Conservation (phyloP, 2,113 vertebrate species). For the Psittacula cyanocephala region DNA sequence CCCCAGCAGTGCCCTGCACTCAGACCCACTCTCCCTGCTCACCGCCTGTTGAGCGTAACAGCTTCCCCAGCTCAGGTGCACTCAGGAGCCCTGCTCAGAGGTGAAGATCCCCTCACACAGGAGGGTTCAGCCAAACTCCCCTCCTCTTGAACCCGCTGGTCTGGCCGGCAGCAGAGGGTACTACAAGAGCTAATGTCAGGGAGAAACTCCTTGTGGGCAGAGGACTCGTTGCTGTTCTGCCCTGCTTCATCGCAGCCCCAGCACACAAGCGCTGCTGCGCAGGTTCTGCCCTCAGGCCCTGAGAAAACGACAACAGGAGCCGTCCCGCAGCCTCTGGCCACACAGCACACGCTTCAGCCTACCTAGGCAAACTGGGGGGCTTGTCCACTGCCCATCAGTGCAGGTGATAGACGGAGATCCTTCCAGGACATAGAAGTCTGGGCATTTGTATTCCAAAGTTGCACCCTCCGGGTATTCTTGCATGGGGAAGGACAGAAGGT, state of each 20-base stretch:
- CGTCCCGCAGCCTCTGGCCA: not conserved
- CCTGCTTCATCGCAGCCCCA: not conserved
- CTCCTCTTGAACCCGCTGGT: rapidly evolving
- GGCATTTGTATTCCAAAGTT: conserved; percentile 34
- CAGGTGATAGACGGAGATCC: not conserved
- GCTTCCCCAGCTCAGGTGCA: rapidly evolving
- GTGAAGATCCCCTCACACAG: not conserved
- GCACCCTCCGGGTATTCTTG: not conserved
- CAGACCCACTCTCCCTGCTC: not conserved
- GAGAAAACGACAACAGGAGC: not conserved
- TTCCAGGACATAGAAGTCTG: not conserved
- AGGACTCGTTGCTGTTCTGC: rapidly evolving
- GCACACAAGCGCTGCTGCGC: not conserved
- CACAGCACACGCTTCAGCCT: not conserved
- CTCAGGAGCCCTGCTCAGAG: not conserved
- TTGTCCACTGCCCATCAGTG: not conserved
- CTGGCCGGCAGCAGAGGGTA: not conserved
- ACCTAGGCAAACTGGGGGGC: conserved; percentile 26
- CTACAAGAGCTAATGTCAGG: not conserved
- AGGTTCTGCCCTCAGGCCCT: not conserved
- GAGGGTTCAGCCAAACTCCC: not conserved
- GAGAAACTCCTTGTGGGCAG: not conserved
- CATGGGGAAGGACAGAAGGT: not conserved
- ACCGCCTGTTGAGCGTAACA: not conserved
- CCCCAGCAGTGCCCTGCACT: not conserved